Percentiles rank a stretch among this genome's conserved stretches.
phyloP scores from a whole-genome alignment of 2,113 vertebrate genomes.

The Thamnophis sirtalis region DNA sequence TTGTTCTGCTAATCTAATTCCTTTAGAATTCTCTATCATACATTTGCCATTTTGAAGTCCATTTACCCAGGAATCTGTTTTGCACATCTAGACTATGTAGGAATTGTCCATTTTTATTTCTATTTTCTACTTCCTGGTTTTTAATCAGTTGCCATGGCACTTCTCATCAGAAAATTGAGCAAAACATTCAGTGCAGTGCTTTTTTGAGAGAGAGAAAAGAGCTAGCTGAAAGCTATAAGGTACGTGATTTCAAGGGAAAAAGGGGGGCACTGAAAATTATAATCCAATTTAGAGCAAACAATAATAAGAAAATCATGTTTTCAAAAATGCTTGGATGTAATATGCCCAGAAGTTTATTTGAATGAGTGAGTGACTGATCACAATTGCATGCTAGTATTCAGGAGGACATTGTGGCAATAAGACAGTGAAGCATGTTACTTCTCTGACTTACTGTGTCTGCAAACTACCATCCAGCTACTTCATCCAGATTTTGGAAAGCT shows the following conservation, averaged over 20 bases:
- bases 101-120: neutral
- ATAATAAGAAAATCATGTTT: conserved; percentile 31
- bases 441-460: neutral
- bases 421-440: neutral
- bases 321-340: conserved; percentile 52
- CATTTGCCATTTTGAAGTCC: neutral
- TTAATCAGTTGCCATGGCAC: neutral
- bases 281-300: neutral
- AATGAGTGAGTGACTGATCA: conserved; percentile 45
- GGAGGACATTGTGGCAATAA: neutral
- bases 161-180: neutral
- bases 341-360: conserved; percentile 55
- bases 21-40: neutral
- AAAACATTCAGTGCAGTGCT: neutral
- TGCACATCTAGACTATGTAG: neutral
- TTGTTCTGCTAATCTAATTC: neutral
- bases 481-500: neutral
- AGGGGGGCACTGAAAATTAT: conserved; percentile 33
- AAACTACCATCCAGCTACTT: neutral
- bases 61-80: neutral
- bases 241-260: conserved; percentile 2
- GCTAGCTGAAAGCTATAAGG: neutral
- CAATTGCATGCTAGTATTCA: neutral
- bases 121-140: neutral
- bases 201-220: neutral